Percentiles rank a stretch among this genome's conserved stretches.
These are phyloP conservation scores for Plagodis dolabraria DNA, from an alignment of 2,888 invertebrate species.

Conservation along the genomic window DNA sequence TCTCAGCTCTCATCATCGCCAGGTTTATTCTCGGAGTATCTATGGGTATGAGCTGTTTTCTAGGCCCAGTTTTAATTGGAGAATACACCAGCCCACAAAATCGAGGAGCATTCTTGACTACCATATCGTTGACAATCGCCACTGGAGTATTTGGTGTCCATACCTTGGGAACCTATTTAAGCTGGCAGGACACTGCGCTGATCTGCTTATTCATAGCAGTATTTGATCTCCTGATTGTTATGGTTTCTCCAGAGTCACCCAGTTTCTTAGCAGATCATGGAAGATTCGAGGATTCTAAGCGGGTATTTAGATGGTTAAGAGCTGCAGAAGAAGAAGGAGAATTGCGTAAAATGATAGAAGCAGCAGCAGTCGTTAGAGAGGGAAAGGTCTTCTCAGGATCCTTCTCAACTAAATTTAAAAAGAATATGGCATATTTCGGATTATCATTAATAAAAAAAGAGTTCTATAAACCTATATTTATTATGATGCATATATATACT, in stretches of 20 bases:
- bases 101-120: constrained; percentile 82
- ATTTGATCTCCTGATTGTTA: constrained; percentile 61
- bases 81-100: constrained; percentile 80
- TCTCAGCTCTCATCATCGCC: constrained; percentile 56
- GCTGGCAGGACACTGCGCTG: constrained; percentile 80
- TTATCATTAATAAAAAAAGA: constrained; percentile 48
- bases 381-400: constrained; percentile 47
- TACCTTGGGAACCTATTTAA: constrained; percentile 80
- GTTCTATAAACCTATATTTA: constrained; percentile 58
- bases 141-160: constrained; percentile 83
- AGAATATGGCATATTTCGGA: constrained; percentile 43
- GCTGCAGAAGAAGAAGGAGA: constrained; percentile 67
- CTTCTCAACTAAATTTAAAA: constrained; percentile 39
- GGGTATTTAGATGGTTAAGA: constrained; percentile 81
- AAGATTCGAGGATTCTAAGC: constrained; percentile 74
- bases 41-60: constrained; percentile 69
- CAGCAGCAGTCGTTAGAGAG: constrained; percentile 52
- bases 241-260: constrained; percentile 83
- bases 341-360: constrained; percentile 59
- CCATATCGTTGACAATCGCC: constrained; percentile 81
- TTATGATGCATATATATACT: too few species aligned
- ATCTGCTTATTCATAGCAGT: constrained; percentile 67
- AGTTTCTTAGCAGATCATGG: constrained; percentile 84
- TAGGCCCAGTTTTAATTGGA: constrained; percentile 71
- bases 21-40: constrained; percentile 63